Base-by-base conservation (phyloP, 2,888 invertebrate genomes). In the Emmelina monodactyla region DNA sequence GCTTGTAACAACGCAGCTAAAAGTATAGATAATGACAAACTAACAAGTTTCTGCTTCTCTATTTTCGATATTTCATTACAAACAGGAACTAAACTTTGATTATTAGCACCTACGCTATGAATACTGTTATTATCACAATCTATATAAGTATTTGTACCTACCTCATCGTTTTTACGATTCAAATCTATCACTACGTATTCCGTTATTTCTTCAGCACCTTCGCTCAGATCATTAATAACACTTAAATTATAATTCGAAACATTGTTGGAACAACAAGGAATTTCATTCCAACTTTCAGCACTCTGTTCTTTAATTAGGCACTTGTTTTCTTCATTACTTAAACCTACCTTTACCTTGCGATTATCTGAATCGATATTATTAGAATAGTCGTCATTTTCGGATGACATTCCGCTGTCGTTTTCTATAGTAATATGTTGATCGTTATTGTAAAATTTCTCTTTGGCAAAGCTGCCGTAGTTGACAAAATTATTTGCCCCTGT, bases 1-100 rank as follows among this genome's bases (percentile, higher is more conserved):
- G 85, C 85, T 59, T 85, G 85, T 22, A 85, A 51, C 49, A 85
- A 55, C 16, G 85, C 85, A 13, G 85, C 85, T 31, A 85, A 67
- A 11, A 85, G 62, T 44, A 85, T 72, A 31, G 85, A 85, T 22
- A 85, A 55, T 13, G 85, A 85, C 35, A 85, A 57, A 43, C 85
- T 84, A 32, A 85, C 80, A 47, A 85, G 55, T 58, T 82, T 83
- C 50, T 76, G 71, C 46, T 62, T 72, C 45, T 79, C 80, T 4
- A 65, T 63, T 42, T 58, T 59, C 31, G 60, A 82, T 33, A 79
- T 50, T 58, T 71, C 78, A 52, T 76, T 79, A 59, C 66, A 70
- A 41, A 76, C 68, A 63, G 78, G 75, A 67, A 79, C 71, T 66
- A 78, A 62, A 60, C 63, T 62, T 60, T 63, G 59, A 55, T 57